Conservation (phyloP, 2,888 invertebrate genomes). For the Drosophila subsilvestris region DNA sequence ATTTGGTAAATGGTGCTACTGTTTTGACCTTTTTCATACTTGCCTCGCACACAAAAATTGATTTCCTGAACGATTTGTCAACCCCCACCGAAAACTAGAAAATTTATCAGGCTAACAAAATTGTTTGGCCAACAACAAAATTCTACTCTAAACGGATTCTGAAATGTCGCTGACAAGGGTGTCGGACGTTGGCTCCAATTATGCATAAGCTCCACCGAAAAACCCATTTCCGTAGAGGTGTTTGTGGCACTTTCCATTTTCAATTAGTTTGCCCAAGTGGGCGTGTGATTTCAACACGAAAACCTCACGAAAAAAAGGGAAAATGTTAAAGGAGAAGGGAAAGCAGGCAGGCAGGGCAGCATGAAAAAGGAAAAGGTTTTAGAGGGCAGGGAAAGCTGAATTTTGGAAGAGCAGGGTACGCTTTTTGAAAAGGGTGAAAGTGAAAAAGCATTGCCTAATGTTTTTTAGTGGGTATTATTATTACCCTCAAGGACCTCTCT, state of each 20-base stretch:
- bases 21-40: slow-evolving; percentile 66
- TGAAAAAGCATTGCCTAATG: slow-evolving; percentile 58
- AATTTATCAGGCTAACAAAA: slow-evolving; percentile 65
- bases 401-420: neutral
- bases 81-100: slow-evolving; percentile 57
- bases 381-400: neutral
- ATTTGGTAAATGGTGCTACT: slow-evolving; percentile 65
- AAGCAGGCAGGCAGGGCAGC: neutral
- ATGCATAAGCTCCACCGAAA: slow-evolving; percentile 55
- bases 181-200: slow-evolving; percentile 74
- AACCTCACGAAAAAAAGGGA: neutral
- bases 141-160: slow-evolving; percentile 14
- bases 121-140: slow-evolving; percentile 60
- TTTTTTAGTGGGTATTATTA: slow-evolving; percentile 69
- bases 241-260: slow-evolving; percentile 68
- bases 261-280: slow-evolving; percentile 76
- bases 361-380: slow-evolving; percentile 9
- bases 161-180: slow-evolving; percentile 73
- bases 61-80: slow-evolving; percentile 77
- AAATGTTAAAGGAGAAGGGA: neutral
- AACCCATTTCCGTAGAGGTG: slow-evolving; percentile 39
- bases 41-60: slow-evolving; percentile 61
- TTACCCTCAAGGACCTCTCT: slow-evolving; percentile 43
- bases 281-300: slow-evolving; percentile 75
- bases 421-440: slow-evolving; percentile 67